These are phyloP conservation scores for Patella caerulea DNA, from an alignment of 2,888 invertebrate genomes.

Conservation along the genomic window DNA sequence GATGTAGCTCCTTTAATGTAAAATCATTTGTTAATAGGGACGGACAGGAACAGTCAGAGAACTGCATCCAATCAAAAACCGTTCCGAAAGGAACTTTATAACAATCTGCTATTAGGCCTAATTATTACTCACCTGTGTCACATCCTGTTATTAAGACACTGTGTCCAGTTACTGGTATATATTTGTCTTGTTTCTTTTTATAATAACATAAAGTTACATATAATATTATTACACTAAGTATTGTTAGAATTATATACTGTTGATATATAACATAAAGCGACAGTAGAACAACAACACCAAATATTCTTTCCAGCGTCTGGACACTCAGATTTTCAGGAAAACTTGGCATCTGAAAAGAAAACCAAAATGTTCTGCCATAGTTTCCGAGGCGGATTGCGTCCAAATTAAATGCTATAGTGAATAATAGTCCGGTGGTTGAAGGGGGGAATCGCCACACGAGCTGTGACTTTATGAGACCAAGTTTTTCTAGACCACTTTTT, in stretches of 20 bases:
- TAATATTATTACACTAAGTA: background rate
- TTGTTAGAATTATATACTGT: background rate
- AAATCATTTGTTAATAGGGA: no score
- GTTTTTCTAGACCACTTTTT: no score
- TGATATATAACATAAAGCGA: background rate
- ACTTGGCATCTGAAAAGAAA: background rate
- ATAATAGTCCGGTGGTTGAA: no score
- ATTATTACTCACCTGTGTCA: background rate
- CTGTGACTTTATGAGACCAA: no score
- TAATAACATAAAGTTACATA: background rate
- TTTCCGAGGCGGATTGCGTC: no score
- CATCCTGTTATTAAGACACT: background rate
- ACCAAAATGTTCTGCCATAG: background rate
- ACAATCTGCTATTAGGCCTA: no score
- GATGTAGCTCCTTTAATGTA: no score
- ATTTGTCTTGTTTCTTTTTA: background rate
- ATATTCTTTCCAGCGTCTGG: background rate
- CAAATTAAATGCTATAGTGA: no score
- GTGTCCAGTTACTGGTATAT: background rate
- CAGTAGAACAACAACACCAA: background rate
- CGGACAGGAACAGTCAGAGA: no score
- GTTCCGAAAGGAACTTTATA: no score
- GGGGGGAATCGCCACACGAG: no score
- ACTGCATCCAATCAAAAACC: no score
- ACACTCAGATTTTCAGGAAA: background rate